Percentiles rank a stretch among this genome's conserved stretches.
These are phyloP conservation scores for Ailurus styani DNA, from an alignment of 2,113 vertebrate genomes.

Conservation along the genomic window DNA sequence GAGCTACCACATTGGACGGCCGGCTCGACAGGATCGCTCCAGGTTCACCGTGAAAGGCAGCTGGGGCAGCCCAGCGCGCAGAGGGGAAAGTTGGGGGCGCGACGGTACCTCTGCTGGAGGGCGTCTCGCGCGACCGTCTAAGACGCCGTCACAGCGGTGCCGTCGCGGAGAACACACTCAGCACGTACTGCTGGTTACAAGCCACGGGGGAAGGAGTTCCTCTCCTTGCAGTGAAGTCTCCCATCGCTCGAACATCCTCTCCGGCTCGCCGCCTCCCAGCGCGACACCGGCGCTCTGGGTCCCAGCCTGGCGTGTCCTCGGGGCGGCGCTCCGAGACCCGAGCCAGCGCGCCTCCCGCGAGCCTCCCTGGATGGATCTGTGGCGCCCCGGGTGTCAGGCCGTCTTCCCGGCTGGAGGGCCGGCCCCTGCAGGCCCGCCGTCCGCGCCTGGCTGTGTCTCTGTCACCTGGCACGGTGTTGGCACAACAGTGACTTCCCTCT, in stretches of 20 bases:
- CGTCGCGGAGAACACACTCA: fast-evolving
- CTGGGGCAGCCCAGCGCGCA: fast-evolving
- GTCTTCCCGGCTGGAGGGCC: neutral
- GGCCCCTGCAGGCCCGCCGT: neutral
- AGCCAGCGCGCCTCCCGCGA: too few species aligned
- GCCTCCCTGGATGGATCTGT: neutral
- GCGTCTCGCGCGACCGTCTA: fast-evolving
- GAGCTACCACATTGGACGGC: too few species aligned
- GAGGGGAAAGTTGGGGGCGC: neutral
- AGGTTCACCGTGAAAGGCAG: neutral
- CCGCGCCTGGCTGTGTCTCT: fast-evolving
- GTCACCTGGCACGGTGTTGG: neutral
- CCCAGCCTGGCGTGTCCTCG: neutral
- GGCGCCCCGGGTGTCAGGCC: too few species aligned
- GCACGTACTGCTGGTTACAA: fast-evolving
- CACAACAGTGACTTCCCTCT: neutral
- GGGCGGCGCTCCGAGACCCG: neutral
- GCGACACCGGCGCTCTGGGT: fast-evolving
- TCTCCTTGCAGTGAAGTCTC: fast-evolving
- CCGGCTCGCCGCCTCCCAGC: fast-evolving
- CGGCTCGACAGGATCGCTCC: neutral
- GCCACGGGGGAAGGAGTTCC: fast-evolving
- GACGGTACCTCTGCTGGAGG: fast-evolving
- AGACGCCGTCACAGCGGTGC: fast-evolving
- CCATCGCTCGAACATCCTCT: fast-evolving